phyloP scores from a whole-genome alignment of 2,888 invertebrate genomes.

The Lasioglossum lativentre region DNA sequence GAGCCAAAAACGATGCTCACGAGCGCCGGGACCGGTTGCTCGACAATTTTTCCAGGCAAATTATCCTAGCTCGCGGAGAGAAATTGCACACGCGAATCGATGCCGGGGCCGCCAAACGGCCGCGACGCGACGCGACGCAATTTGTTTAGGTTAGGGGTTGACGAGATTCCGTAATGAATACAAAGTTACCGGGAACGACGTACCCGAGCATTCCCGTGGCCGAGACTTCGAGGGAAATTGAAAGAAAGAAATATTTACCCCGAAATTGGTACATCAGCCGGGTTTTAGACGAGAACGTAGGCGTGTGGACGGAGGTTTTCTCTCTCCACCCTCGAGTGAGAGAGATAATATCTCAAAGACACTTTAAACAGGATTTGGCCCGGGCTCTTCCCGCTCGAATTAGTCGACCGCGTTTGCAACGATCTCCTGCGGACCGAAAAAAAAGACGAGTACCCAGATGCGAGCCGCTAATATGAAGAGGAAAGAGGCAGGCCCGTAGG shows the following conservation, averaged over 20 bases:
- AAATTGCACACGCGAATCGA: slow-evolving; percentile 27
- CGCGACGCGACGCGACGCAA: slow-evolving; percentile 66
- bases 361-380: slow-evolving; percentile 66
- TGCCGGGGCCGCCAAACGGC: slow-evolving; percentile 34
- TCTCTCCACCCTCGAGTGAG: background rate
- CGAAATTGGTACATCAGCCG: slow-evolving; percentile 74
- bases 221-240: slow-evolving; percentile 59
- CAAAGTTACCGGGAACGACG: slow-evolving; percentile 69
- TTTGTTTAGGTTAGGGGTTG: slow-evolving; percentile 80
- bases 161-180: slow-evolving; percentile 79
- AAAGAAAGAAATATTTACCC: slow-evolving; percentile 77
- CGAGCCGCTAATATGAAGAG: slow-evolving; percentile 43
- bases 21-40: background rate
- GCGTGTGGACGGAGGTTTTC: slow-evolving; percentile 20
- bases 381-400: slow-evolving; percentile 48
- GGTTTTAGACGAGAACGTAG: slow-evolving; percentile 41
- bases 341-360: slow-evolving; percentile 67
- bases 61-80: background rate
- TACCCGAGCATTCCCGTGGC: slow-evolving; percentile 29
- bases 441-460: slow-evolving; percentile 17
- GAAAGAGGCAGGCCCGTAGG: slow-evolving; percentile 2
- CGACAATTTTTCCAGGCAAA: background rate
- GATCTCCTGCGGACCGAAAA: slow-evolving; percentile 24
- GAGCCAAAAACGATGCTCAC: background rate
- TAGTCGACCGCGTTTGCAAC: slow-evolving; percentile 42